Evolutionary conservation across 2,113 vertebrate species (phyloP), one percentile per base, ranked within the genome.

Genomic region (Penelope pileata): DNA sequence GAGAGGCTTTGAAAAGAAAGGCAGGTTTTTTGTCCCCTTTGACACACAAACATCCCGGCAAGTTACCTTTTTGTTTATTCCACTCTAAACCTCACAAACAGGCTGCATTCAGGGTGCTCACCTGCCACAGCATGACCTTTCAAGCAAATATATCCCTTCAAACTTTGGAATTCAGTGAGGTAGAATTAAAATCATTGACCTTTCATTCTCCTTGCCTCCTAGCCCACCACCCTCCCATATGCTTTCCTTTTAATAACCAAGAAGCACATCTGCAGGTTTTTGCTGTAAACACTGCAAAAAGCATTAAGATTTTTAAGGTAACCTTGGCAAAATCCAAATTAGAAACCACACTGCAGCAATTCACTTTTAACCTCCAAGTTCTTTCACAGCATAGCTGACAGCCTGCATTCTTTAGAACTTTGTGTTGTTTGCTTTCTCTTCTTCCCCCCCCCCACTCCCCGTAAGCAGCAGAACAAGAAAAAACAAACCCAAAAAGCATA

Each of bases 1-100:
- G 82, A 96, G 90, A 96, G 91, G 93, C 94, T 97, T 91, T 96
- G 83, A 87, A 86, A 94, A 70, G 73, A 91, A 97, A 93, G 72
- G 70, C 80, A 68, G 43, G 34, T 9, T 83, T 88, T 91, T 80
- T 91, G 87, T 97, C 97, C 94, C 97, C 95, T 96, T 96, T 94
- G 83, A 87, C 80, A 96, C 38, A 91, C 80, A 97, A 97, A 97
- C 86, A 96, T 94, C 93, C 95, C 14, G 2, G 75, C 73, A 94
- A 96, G 86, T 94, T 97, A 91, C 69, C 80, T 96, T 95, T 92
- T 92, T 97, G 92, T 96, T 97, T 97, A 94, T 96, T 90, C 94
- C 94, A 88, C 60, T 63, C 72, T 58, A 86, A 94, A 91, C 64
- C 72, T 73, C 93, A 92, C 0, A 5, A 87, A 95, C 64, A 82